Conservation (phyloP, 2,113 vertebrate species). For the Lynx canadensis region DNA sequence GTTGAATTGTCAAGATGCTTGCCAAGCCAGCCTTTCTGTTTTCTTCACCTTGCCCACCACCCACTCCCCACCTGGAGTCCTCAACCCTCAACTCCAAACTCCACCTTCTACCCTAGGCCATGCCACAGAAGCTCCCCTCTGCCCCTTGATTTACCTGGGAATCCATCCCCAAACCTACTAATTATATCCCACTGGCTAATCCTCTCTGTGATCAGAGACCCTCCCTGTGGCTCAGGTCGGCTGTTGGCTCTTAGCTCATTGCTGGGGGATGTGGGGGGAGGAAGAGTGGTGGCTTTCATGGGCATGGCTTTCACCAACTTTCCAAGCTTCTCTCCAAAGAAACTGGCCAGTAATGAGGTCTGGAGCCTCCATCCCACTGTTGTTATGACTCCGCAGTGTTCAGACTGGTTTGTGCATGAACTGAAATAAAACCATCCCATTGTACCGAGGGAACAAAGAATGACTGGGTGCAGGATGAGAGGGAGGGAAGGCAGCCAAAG, state of each 20-base stretch:
- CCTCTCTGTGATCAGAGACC: neutral
- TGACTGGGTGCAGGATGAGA: neutral
- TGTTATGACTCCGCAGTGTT: conserved; percentile 47
- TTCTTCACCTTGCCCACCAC: conserved; percentile 24
- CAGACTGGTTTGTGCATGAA: neutral
- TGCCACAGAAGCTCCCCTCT: neutral
- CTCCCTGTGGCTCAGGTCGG: neutral
- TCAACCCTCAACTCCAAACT: neutral
- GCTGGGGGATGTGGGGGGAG: neutral
- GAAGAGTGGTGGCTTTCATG: neutral
- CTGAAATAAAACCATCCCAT: conserved; percentile 8
- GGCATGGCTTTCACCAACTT: neutral
- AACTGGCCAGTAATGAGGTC: neutral
- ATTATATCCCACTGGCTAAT: neutral
- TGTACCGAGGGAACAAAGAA: neutral
- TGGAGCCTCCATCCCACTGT: neutral
- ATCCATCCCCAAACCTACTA: neutral
- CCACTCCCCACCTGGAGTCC: neutral
- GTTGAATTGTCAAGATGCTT: conserved; percentile 55
- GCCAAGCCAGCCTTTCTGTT: conserved; percentile 43
- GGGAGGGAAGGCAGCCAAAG: neutral
- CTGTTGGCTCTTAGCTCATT: conserved; percentile 45
- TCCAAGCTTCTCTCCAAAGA: conserved; percentile 39
- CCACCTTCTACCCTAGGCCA: neutral
- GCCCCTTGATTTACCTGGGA: conserved; percentile 41